A percentile compares a stretch with the other conserved stretches of the same genome.
Conservation (phyloP, 35 echinoderm and acorn worm genomes). For the Acanthaster planci region DNA sequence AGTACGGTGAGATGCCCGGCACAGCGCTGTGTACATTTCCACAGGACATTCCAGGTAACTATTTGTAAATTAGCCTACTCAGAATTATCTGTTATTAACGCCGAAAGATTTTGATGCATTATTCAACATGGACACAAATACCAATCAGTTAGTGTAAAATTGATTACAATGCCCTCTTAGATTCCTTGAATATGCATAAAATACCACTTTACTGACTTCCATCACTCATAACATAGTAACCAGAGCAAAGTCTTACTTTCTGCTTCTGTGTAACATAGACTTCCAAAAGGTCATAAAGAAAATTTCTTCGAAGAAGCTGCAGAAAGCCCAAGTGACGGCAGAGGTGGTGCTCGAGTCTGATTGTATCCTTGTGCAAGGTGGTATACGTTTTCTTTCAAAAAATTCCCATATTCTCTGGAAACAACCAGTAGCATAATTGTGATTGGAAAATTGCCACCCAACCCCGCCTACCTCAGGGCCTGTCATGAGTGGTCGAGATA, state of each 20-base stretch:
- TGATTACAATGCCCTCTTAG: no score
- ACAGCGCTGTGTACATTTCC: slow-evolving; percentile 11
- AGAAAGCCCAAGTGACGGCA: neutral
- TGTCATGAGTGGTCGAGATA: no score
- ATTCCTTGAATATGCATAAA: no score
- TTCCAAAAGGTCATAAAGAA: neutral
- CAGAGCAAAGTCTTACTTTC: neutral
- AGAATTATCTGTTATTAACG: neutral
- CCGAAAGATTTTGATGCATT: neutral
- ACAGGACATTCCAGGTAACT: slow-evolving; percentile 28
- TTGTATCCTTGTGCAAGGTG: neutral
- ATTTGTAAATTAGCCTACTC: neutral
- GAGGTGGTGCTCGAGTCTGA: neutral
- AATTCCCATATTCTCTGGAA: neutral
- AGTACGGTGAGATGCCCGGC: slow-evolving; percentile 35
- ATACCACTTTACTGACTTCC: no score
- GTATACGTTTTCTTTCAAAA: no score
- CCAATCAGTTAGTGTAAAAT: no score
- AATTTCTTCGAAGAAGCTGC: neutral
- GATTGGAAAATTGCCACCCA: no score
- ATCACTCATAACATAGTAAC: no score
- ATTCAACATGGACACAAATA: neutral
- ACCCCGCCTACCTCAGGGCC: no score
- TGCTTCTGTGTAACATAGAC: neutral
- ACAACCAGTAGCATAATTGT: no score